Conservation (phyloP, 2,797 vertebrate genomes). For the Anolis apletophallus region DNA sequence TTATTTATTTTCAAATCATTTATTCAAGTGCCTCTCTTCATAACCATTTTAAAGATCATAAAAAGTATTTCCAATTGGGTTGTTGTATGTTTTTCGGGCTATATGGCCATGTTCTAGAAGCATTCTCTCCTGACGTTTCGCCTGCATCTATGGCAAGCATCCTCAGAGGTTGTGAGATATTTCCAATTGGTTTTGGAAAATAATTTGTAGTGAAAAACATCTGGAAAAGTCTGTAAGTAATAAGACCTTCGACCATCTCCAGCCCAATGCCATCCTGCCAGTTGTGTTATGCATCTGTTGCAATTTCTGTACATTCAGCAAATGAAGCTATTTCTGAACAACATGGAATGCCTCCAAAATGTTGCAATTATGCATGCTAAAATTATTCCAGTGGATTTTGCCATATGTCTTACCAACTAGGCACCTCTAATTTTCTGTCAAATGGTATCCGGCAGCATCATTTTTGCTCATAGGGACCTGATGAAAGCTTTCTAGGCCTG, state of each 20-base stretch:
- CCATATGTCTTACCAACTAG: conserved; percentile 12
- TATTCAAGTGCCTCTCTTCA: not conserved
- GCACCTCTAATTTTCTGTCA: not conserved
- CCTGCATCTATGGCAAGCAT: too few relatives aligned
- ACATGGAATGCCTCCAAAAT: not conserved
- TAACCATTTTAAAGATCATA: not conserved
- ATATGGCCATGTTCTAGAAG: too few relatives aligned
- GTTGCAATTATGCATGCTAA: not conserved
- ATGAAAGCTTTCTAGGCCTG: not conserved
- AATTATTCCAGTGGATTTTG: not conserved
- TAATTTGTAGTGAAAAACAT: not conserved
- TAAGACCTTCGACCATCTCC: not conserved
- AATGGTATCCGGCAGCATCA: not conserved
- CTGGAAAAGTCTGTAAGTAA: not conserved
- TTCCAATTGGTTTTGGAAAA: not conserved
- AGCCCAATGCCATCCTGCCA: not conserved
- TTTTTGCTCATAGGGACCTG: not conserved
- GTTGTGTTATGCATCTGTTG: not conserved
- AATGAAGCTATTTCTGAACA: not conserved
- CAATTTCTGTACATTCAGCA: not conserved
- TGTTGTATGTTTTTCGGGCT: too few relatives aligned
- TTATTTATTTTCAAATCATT: not conserved
- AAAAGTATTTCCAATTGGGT: not conserved
- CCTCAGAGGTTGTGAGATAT: too few relatives aligned
- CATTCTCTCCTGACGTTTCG: too few relatives aligned